Evolutionary conservation across 2,113 vertebrate species (phyloP), one percentile per base, ranked within the genome.

Genomic region (Pseudolaguvia tuberculata): DNA sequence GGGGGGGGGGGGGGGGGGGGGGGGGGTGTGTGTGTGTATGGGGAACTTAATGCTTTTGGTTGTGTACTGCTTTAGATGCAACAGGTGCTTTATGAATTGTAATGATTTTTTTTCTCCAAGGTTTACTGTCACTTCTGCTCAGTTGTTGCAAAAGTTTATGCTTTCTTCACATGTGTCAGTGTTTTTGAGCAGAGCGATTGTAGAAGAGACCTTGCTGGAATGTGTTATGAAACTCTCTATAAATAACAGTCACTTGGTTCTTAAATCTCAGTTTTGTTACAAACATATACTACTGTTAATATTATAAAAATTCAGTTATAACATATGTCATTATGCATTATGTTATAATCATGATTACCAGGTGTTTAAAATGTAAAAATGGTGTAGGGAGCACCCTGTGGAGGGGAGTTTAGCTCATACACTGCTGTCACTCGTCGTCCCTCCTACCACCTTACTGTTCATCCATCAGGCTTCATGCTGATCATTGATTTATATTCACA

Each of bases 51-150:
- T 59, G 45, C 23, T 5, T 45, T 1, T 50, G 27, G 25, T 15
- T 70, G 39, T 58, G 25, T 23, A 31, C 25, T 47, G 50, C 69
- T 48, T 80, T 78, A 71, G 67, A 75, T 76, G 70, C 76, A 78
- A 71, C 83, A 83, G 78, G 80, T 83, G 81, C 69, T 73, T 69
- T 70, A 70, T 57, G 63, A 69, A 70, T 78, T 42, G 77, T 7
- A 62, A 29, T n/a, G 23, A 52, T 80, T 17, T 12, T 14, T 12
- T 29, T 14, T 47, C 29, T 50, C 52, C 23, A 56, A 75, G 66
- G 27, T 35, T 58, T 27, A 52, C 29, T 69, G 52, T 51, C 27
- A 51, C 63, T 53, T 21, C 23, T 14, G 9, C 20, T 29, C 63
- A 20, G 23, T 31, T 45, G n/a, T 9, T 71, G 51, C n/a, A 69